A percentile compares a stretch with the other conserved stretches of the same genome.
Evolutionary conservation across 1,140 invertebrate genomes (phyloP).

Genomic region (Drosophila pandora): DNA sequence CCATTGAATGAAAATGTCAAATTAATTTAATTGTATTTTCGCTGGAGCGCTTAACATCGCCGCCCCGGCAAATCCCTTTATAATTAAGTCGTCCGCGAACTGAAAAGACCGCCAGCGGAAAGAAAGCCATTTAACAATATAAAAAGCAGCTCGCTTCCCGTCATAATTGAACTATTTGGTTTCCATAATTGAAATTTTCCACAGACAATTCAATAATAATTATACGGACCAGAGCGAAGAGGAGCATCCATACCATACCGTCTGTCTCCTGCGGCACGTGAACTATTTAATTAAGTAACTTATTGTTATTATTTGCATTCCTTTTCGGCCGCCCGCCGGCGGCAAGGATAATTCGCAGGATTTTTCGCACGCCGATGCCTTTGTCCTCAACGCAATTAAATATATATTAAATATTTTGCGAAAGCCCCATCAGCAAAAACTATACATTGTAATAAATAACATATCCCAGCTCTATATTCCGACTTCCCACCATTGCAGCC

Average conservation of each 20-base stretch:
- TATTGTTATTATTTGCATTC: conserved; percentile 81
- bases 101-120: conserved; percentile 1
- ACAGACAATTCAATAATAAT: conserved; percentile 81
- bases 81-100: conserved; percentile 56
- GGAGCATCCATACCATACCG: too few species aligned
- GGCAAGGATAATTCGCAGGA: conserved; percentile 57
- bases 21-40: conserved; percentile 66
- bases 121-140: conserved; percentile 62
- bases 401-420: conserved; percentile 54
- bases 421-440: conserved; percentile 33
- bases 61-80: conserved; percentile 64
- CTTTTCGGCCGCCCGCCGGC: conserved; percentile 34
- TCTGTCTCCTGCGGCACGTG: conserved; percentile 54
- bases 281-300: conserved; percentile 82
- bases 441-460: conserved; percentile 34
- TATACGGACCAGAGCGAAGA: conserved; percentile 34
- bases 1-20: conserved; percentile 46
- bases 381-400: conserved; percentile 46
- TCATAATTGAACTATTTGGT: conserved; percentile 79
- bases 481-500: too few species aligned
- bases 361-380: conserved; percentile 25
- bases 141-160: conserved; percentile 26
- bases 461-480: neutral
- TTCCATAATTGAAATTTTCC: conserved; percentile 76
- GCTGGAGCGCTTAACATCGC: conserved; percentile 35